A percentile compares a stretch with the other conserved stretches of the same genome.
Conservation (phyloP, 2,797 vertebrate species). For the Peromyscus nudipes region DNA sequence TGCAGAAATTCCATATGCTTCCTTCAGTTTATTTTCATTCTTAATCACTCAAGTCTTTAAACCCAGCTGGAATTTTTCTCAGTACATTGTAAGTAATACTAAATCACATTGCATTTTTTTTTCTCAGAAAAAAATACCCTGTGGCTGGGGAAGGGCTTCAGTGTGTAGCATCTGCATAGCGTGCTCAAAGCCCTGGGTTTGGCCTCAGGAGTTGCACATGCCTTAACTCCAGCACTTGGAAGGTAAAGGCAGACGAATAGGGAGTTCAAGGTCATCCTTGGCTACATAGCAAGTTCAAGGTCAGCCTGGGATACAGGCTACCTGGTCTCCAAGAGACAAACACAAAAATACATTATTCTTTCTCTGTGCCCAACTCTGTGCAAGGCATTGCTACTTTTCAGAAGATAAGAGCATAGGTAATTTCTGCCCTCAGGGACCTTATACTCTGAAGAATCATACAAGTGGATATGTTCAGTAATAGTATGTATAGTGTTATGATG, state of each 20-base stretch:
- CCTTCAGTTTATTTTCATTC: conserved; percentile 57
- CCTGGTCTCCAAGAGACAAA: background rate
- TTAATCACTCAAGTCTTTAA: conserved; percentile 70
- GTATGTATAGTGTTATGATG: background rate
- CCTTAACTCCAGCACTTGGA: background rate
- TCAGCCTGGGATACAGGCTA: background rate
- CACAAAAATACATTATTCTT: background rate
- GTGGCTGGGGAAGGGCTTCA: background rate
- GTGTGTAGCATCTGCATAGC: background rate
- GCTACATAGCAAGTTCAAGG: background rate
- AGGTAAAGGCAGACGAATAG: background rate
- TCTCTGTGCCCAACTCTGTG: background rate
- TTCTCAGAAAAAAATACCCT: background rate
- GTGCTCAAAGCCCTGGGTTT: background rate
- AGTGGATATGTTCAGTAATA: background rate
- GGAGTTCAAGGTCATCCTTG: background rate
- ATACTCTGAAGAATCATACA: background rate
- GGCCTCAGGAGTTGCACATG: background rate
- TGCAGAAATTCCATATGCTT: conserved; percentile 58
- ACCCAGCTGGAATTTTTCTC: conserved; percentile 53
- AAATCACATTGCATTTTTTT: background rate
- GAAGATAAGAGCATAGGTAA: background rate
- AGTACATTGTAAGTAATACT: conserved; percentile 40
- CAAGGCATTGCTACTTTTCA: background rate
- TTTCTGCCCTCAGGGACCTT: background rate